Conservation (phyloP, 2,797 vertebrate genomes). For the Heliangelus exortis region DNA sequence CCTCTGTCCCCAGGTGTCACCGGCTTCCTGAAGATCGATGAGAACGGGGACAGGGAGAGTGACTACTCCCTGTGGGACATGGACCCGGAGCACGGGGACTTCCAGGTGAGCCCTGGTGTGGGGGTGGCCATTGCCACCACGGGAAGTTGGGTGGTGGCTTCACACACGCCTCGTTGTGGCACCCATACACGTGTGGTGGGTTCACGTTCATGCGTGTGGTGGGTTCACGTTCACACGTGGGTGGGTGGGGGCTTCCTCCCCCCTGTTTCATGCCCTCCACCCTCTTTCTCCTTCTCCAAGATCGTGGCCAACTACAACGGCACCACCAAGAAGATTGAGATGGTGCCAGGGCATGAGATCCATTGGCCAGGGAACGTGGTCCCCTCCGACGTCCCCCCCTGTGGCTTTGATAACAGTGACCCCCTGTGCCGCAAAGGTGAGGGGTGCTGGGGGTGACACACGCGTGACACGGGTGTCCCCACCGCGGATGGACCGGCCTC, state of each 20-base stretch:
- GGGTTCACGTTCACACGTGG: no score
- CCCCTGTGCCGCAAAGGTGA: constrained; percentile 84
- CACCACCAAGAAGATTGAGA: constrained; percentile 81
- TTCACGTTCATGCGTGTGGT: no score
- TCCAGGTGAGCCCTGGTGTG: constrained; percentile 77
- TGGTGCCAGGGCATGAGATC: constrained; percentile 72
- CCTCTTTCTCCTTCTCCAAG: constrained; percentile 55
- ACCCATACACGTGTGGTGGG: no score
- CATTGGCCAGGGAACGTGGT: constrained; percentile 83
- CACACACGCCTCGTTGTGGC: no score
- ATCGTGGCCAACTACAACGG: constrained; percentile 87
- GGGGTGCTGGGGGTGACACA: neutral
- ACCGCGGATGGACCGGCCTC: neutral
- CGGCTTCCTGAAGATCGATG: constrained; percentile 88
- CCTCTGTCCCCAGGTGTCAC: constrained; percentile 83
- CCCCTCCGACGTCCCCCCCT: constrained; percentile 85
- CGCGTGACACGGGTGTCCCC: rapidly evolving
- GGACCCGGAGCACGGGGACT: constrained; percentile 80
- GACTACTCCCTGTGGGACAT: constrained; percentile 94
- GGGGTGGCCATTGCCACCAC: neutral
- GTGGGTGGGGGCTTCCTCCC: no score
- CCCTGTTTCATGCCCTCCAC: no score
- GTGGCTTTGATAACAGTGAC: constrained; percentile 88
- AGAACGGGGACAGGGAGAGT: constrained; percentile 90
- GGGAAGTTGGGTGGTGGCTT: no score